These are phyloP conservation scores for Bergia sp. DNA, from an alignment of 92 coral and sea anemone species.

Conservation along the genomic window DNA sequence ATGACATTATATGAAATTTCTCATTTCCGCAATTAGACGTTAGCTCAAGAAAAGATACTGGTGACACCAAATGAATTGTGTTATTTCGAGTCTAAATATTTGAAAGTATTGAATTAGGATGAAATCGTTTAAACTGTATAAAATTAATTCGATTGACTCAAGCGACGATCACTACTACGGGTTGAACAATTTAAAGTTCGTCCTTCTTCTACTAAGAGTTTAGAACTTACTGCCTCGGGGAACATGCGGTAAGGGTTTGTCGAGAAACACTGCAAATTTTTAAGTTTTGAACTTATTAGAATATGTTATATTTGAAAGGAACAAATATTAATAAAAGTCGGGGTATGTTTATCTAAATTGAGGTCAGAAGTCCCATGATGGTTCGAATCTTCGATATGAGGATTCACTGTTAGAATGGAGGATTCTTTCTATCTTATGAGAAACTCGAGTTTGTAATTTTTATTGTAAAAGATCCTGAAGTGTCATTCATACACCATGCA, in stretches of 20 bases:
- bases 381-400: neutral
- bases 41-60: slow-evolving; percentile 1
- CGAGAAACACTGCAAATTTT: neutral
- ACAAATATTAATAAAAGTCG: neutral
- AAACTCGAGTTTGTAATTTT: neutral
- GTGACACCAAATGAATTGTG: neutral
- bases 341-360: no score
- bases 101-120: neutral
- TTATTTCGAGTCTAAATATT: neutral
- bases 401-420: neutral
- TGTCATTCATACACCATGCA: no score
- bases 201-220: no score
- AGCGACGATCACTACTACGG: neutral
- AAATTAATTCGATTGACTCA: neutral
- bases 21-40: slow-evolving; percentile 33
- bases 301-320: no score
- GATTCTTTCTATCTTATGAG: neutral
- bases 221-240: neutral
- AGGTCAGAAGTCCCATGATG: neutral
- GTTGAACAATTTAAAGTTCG: neutral
- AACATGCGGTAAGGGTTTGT: neutral
- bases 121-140: neutral
- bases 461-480: neutral
- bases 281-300: no score
- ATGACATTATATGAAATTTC: slow-evolving; percentile 19